A percentile compares a stretch with the other conserved stretches of the same genome.
These are phyloP conservation scores for Lithophane socia DNA, from an alignment of 2,888 invertebrate species.

Conservation along the genomic window DNA sequence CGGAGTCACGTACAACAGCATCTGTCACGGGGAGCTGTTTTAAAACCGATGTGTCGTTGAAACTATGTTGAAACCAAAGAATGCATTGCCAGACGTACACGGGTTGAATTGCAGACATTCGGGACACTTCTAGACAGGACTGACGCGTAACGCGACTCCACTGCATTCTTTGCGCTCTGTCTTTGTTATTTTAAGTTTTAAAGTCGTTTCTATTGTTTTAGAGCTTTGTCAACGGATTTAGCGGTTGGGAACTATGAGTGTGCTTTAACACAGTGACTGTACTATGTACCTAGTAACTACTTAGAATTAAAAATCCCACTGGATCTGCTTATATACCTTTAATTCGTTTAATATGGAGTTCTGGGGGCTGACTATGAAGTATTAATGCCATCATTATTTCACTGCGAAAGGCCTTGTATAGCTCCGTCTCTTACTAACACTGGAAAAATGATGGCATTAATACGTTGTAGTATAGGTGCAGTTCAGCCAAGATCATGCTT, in stretches of 20 bases:
- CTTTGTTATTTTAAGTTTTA: conserved; percentile 60
- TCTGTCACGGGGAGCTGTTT: conserved; percentile 81
- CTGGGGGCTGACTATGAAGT: too few relatives aligned
- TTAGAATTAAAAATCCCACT: not conserved
- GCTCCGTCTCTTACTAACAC: too few relatives aligned
- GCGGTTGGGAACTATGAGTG: conserved; percentile 27
- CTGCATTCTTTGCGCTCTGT: conserved; percentile 62
- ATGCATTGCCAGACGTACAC: conserved; percentile 65
- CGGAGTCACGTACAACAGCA: conserved; percentile 82
- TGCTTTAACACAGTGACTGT: conserved; percentile 11
- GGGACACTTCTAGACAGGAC: conserved; percentile 66
- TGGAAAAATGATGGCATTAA: too few relatives aligned
- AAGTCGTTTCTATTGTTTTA: conserved; percentile 60
- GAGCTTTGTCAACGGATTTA: conserved; percentile 39
- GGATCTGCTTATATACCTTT: not conserved
- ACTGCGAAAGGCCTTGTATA: too few relatives aligned
- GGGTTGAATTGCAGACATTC: conserved; percentile 65
- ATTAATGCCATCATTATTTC: too few relatives aligned
- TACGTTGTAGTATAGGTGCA: too few relatives aligned
- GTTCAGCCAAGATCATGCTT: too few relatives aligned
- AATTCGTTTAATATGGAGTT: not conserved
- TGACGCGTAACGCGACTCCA: conserved; percentile 57
- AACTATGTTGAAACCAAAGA: conserved; percentile 78
- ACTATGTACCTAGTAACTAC: not conserved
- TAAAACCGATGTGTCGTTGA: conserved; percentile 81